These are phyloP conservation scores for Lithobates pipiens DNA, from an alignment of 2,797 vertebrate species.

Conservation along the genomic window DNA sequence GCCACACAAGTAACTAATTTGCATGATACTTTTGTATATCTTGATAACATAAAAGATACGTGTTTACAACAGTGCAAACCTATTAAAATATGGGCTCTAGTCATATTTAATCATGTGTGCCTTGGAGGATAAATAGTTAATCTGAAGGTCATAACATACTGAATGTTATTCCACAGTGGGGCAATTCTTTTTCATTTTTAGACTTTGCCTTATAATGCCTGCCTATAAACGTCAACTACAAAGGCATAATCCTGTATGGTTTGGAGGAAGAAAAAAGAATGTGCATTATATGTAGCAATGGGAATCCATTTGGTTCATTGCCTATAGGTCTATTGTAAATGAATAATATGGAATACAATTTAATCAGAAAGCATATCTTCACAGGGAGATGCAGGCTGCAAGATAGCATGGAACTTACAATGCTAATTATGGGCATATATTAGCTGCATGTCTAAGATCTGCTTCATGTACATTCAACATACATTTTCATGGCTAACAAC, in stretches of 20 bases:
- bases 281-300: conserved; percentile 31
- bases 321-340: conserved; percentile 32
- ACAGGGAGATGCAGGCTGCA: conserved; percentile 13
- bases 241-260: conserved; percentile 5
- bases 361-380: conserved; percentile 42
- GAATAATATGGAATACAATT: conserved; percentile 37
- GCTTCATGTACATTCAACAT: conserved; percentile 41
- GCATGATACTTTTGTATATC: not conserved
- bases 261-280: not conserved
- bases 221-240: conserved; percentile 23
- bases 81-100: not conserved
- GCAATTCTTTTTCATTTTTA: not conserved
- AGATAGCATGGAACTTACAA: conserved; percentile 27
- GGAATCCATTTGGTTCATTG: conserved; percentile 37
- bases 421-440: conserved; percentile 52
- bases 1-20: not conserved
- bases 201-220: not conserved
- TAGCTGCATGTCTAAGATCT: conserved; percentile 27
- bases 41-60: not conserved
- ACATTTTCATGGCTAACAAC: conserved; percentile 13
- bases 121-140: not conserved
- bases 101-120: not conserved
- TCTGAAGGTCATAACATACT: conserved; percentile 1
- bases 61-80: not conserved
- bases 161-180: conserved; percentile 1